Evolutionary conservation across 2,888 invertebrate species (phyloP).

Genomic region (Napeogenes inachia): DNA sequence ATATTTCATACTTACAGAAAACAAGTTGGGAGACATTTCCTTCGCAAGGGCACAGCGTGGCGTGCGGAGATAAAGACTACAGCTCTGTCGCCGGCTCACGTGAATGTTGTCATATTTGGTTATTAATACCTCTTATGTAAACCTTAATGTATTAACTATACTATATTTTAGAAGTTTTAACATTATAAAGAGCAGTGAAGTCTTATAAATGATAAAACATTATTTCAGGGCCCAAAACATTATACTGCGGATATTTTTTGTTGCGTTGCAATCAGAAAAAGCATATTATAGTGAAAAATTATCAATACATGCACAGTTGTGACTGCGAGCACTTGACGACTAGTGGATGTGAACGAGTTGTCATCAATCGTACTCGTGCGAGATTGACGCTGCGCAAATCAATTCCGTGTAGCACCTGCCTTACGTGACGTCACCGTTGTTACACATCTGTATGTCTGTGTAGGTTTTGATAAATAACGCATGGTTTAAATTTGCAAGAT

Average conservation of each 20-base stretch:
- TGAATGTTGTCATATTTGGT: not conserved
- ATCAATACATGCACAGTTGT: constrained; percentile 7
- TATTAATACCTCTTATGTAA: too few species aligned
- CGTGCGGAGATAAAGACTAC: constrained; percentile 47
- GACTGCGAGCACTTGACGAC: constrained; percentile 19
- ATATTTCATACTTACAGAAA: constrained; percentile 63
- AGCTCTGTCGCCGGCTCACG: constrained; percentile 13
- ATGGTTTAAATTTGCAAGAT: too few species aligned
- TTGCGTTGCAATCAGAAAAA: too few species aligned
- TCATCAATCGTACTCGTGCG: constrained; percentile 37
- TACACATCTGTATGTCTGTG: too few species aligned
- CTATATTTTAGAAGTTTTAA: too few species aligned
- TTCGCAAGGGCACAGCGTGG: constrained; percentile 48
- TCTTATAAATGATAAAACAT: too few species aligned
- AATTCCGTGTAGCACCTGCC: constrained; percentile 45
- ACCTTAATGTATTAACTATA: too few species aligned
- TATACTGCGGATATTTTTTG: too few species aligned
- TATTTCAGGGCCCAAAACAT: too few species aligned
- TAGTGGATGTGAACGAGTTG: constrained; percentile 31
- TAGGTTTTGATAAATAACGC: too few species aligned
- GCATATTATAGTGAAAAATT: not conserved
- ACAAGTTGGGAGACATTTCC: constrained; percentile 45
- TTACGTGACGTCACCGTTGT: constrained; percentile 26
- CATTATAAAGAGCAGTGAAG: too few species aligned
- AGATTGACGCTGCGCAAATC: constrained; percentile 48